These are phyloP conservation scores for Siphlonurus alternatus DNA, from an alignment of 2,888 invertebrate species.

Conservation along the genomic window DNA sequence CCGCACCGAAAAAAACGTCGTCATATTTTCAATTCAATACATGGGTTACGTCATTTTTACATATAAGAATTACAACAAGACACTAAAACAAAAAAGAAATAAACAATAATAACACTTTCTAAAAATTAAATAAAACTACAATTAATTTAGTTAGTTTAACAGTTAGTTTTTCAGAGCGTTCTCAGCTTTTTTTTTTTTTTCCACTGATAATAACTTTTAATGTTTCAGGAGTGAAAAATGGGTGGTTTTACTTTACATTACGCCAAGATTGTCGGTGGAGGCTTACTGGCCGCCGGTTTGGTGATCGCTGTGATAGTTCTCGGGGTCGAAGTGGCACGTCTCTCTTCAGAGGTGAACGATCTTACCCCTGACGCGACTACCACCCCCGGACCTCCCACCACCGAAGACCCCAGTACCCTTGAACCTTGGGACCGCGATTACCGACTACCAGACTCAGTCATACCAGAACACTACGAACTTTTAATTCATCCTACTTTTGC, in stretches of 20 bases:
- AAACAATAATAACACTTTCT: too few species aligned
- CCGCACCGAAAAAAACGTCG: too few species aligned
- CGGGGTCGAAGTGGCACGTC: not conserved
- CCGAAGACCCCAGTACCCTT: not conserved
- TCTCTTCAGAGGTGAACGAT: not conserved
- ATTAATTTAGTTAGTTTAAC: too few species aligned
- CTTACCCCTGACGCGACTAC: slow-evolving; percentile 1
- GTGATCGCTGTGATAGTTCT: not conserved
- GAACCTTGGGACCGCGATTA: slow-evolving; percentile 21
- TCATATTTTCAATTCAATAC: too few species aligned
- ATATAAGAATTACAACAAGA: too few species aligned
- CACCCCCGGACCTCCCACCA: slow-evolving; percentile 1
- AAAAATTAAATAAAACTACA: too few species aligned
- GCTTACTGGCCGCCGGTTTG: not conserved
- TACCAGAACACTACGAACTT: slow-evolving; percentile 49
- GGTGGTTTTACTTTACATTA: not conserved
- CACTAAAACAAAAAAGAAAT: too few species aligned
- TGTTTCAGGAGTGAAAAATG: too few species aligned
- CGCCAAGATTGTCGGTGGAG: not conserved
- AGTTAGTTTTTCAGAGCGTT: too few species aligned
- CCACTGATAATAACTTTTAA: too few species aligned
- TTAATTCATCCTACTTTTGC: slow-evolving; percentile 46
- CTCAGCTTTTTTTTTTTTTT: too few species aligned
- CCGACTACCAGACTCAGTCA: slow-evolving; percentile 37
- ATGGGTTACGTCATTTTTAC: too few species aligned